Base-by-base conservation (phyloP, 2,797 vertebrate species). In the Columba guinea region DNA sequence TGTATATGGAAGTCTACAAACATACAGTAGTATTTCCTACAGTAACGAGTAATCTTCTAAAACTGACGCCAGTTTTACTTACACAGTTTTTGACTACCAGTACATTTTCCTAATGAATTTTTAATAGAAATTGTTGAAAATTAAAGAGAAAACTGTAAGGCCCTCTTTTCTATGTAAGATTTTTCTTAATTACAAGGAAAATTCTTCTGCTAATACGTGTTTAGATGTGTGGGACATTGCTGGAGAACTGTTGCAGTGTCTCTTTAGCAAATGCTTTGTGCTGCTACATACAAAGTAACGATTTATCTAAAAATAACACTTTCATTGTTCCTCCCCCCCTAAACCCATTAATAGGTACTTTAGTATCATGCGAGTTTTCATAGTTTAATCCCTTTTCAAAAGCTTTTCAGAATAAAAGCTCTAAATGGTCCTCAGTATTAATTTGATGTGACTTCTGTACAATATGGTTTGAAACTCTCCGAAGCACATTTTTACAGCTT, bases 401-500 rank as follows among this genome's bases (percentile, higher is more conserved):
- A 99, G 99, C 99, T 98, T 98, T 98, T 98, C 98, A 99, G 98
- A 99, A 99, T 99, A 99, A 99, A 99, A 98, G 98, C 98, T 98
- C 98, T 98, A 99, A 99, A 99, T 99, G 99, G 99, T 99, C 98
- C 98, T 99, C 99, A 99, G 98, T 98, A 99, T 99, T 99, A 99
- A 99, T 99, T 98, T 98, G 99, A 99, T 99, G 98, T 99, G 99
- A 99, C 99, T 99, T 99, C 98, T 98, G 98, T 99, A 99, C 99
- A 99, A 99, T 99, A 98, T 98, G 98, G 98, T 97, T 98, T 98
- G 98, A 98, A 98, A 98, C 98, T 98, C 98, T 98, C 98, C 98
- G 98, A 98, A 98, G 98, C 98, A 98, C 98, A 97, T 98, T 99
- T 98, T 98, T 97, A 96, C 98, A 94, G 98, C 98, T 98, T 98